These are phyloP conservation scores for Malurus splendens DNA, from an alignment of 2,797 vertebrate species.

Conservation along the genomic window DNA sequence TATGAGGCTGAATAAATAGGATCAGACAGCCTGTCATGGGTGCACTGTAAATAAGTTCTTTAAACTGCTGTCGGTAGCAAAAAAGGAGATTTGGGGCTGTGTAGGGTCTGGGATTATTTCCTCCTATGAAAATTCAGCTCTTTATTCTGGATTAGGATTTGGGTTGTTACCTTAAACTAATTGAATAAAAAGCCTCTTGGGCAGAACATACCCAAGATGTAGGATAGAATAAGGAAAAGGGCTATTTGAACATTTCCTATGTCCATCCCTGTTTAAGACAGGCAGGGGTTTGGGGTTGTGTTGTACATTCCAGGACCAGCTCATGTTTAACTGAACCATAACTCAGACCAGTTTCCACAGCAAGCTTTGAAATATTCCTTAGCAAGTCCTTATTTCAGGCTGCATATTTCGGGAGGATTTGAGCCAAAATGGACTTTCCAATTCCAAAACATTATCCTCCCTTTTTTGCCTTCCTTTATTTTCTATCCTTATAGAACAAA, in stretches of 20 bases:
- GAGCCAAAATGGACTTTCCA: neutral
- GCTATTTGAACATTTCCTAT: neutral
- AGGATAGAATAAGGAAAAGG: neutral
- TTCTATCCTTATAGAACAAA: neutral
- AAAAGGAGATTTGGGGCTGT: neutral
- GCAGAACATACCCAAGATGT: neutral
- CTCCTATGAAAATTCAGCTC: neutral
- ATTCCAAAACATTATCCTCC: neutral
- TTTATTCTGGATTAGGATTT: conserved; percentile 17
- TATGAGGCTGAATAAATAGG: conserved; percentile 26
- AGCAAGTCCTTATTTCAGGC: neutral
- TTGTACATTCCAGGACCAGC: neutral
- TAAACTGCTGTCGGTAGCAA: conserved; percentile 21
- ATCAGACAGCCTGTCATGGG: conserved; percentile 43
- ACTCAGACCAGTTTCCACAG: neutral
- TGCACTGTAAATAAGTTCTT: conserved; percentile 6
- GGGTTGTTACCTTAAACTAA: conserved; percentile 5
- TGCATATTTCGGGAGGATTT: neutral
- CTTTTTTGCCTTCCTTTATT: neutral
- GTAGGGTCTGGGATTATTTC: neutral
- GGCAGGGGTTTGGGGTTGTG: neutral
- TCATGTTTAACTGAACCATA: neutral
- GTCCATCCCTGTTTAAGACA: neutral
- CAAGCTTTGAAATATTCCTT: neutral
- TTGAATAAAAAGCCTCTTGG: neutral